Base-by-base conservation (phyloP, 2,888 invertebrate species). In the Hirudinaria manillensis region DNA sequence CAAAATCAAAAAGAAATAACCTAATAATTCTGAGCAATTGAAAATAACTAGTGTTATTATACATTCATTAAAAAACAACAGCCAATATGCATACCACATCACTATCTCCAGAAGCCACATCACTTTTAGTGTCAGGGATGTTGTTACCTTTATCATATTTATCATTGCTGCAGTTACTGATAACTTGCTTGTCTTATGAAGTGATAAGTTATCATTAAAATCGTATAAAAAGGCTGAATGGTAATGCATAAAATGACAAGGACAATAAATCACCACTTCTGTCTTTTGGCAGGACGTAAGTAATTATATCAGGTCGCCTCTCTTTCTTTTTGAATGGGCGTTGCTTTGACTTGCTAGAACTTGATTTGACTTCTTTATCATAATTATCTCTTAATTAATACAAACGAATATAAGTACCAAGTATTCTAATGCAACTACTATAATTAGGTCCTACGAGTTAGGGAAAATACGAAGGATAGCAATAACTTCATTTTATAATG, bases 361-460 rank as follows among this genome's bases (percentile, higher is more conserved):
- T 68, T 29, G 68, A 24, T 32, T 68, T 32, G n/a, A 68, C 27
- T 68, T 68, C 68, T 34, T 68, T 68, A 29, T 68, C 68, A 34
- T 68, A 68, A 68, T 68, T 68, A 68, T 68, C 32, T 32, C 68
- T 68, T 32, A 68, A 34, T 27, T 19, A 45, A 45, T 45, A 45
- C 45, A 45, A 45, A 45, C n/a, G 61, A 13, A 7, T 7, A 61
- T 61, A 24, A 61, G 61, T 21, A 61, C 1, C 13, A 61, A 16
- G 3, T 16, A 61, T 21, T 24, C 29, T 61, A 61, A 45, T 10
- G 45, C 16, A 16, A 45, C 45, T 45, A 45, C 13, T 45, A 45
- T 45, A 45, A 45, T 45, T 45, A 45, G 10, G 45, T n/a, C 45
- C 3, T 16, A 45, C 16, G 10, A 45, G 16, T 45, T 45, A 45